Evolutionary conservation across 2,888 invertebrate species (phyloP).

Genomic region (Phorcus lineatus): DNA sequence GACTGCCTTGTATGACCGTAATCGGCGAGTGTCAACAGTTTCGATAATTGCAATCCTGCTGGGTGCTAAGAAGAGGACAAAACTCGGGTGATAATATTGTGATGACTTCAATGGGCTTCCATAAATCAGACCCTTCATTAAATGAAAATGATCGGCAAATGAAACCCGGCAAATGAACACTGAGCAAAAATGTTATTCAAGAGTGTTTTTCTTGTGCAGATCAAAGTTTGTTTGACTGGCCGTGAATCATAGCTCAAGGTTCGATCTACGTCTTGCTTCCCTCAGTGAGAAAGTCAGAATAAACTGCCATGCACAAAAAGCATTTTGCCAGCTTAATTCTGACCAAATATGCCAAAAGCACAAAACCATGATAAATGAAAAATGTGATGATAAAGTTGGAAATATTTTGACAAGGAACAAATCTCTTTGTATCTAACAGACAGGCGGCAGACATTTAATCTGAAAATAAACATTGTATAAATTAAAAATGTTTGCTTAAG

Average conservation of each 20-base stretch:
- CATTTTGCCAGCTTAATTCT: constrained; percentile 13
- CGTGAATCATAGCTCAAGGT: background rate
- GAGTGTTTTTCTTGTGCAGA: constrained; percentile 13
- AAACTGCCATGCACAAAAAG: background rate
- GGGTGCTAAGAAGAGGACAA: constrained; percentile 15
- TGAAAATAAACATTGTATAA: background rate
- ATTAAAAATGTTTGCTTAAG: background rate
- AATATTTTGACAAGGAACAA: constrained; percentile 16
- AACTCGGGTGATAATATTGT: constrained; percentile 26
- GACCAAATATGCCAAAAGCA: constrained; percentile 23
- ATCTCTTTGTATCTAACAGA: background rate
- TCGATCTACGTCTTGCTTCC: background rate
- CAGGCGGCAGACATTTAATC: background rate
- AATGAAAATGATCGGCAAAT: constrained; percentile 24
- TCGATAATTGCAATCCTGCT: constrained; percentile 26
- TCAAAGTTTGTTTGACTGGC: constrained; percentile 19
- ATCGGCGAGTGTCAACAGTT: constrained; percentile 26
- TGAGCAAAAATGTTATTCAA: constrained; percentile 19
- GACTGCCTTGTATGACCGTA: constrained; percentile 4
- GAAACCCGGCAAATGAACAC: background rate
- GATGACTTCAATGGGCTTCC: constrained; percentile 14
- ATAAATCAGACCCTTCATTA: constrained; percentile 14
- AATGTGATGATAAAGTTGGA: background rate
- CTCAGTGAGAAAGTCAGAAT: constrained; percentile 18
- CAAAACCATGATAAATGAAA: constrained; percentile 13